phyloP scores from a whole-genome alignment of 2,113 vertebrate species.

The Scytalopus superciliaris region DNA sequence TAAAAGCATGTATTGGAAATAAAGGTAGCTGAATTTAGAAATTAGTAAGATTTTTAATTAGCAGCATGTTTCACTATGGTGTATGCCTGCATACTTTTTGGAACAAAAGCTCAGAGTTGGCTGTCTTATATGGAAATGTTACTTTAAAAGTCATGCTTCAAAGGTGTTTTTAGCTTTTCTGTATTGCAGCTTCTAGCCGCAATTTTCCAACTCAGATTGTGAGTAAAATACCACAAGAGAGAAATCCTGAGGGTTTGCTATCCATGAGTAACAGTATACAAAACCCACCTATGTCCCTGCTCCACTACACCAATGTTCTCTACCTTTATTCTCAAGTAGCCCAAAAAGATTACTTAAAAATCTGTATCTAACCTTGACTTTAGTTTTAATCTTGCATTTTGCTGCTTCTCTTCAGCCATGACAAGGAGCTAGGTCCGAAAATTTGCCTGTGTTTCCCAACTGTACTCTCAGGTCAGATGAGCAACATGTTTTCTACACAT shows the following conservation, averaged over 20 bases:
- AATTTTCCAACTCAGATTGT: neutral
- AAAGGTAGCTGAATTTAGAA: neutral
- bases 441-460: rapidly evolving
- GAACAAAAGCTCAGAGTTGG: neutral
- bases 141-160: neutral
- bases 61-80: neutral
- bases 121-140: neutral
- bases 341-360: rapidly evolving
- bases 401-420: neutral
- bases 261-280: neutral
- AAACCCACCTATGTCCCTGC: neutral
- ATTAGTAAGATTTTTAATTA: neutral
- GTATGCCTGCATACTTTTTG: neutral
- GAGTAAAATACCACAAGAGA: rapidly evolving
- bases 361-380: neutral
- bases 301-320: neutral
- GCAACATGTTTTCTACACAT: rapidly evolving
- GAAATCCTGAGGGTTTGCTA: neutral
- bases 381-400: neutral
- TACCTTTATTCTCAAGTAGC: neutral
- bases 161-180: neutral
- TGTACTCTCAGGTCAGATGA: neutral
- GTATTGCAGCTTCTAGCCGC: neutral
- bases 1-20: neutral
- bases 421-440: neutral